Evolutionary conservation across 2,888 invertebrate genomes (phyloP), one percentile per base, ranked within the genome.

Genomic region (Lymantria monacha): DNA sequence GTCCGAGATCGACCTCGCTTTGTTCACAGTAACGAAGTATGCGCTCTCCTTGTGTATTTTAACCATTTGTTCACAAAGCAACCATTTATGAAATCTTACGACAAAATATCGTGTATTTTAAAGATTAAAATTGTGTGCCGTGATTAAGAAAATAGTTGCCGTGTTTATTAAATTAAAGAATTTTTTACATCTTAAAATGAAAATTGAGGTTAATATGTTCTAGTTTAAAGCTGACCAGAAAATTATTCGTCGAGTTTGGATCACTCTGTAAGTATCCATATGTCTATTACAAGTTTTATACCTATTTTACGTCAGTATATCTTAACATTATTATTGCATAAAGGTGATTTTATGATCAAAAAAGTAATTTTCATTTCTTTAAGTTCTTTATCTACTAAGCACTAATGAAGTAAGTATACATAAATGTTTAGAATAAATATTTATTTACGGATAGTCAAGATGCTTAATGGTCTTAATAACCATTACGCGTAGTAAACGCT

Each of bases 1-100:
- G 65, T 66, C 66, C 70, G 68, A 63, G 65, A 65, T 66, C 80
- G 81, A 76, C 79, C 81, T 81, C 83, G 85, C 85, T 82, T 83
- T 82, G 79, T 76, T 70, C 72, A 63, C 66, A 66, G 59, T 61
- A 49, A 50, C 48, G 49, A 48, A 51, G 9, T 64, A 30, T 48
- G 22, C 61, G 55, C 59, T 59, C 53, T 50, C 44, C 52, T 48
- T 50, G 60, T 66, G 61, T 63, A 61, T 69, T 64, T 70, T 63
- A 60, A 63, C 48, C 57, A 58, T 48, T 58, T 61, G 5, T 22
- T 22, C 22, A 22, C 37, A 53, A 53, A 45, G 45, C 42, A 43
- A 43, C 44, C 41, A 46, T 47, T 33, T 33, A 33, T 10, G 9
- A 33, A 33, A 33, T 1, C 33, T 33, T 33, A 1, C 33, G 33